A percentile compares a stretch with the other conserved stretches of the same genome.
Conservation (phyloP, 2,797 vertebrate genomes). For the Miichthys miiuy region DNA sequence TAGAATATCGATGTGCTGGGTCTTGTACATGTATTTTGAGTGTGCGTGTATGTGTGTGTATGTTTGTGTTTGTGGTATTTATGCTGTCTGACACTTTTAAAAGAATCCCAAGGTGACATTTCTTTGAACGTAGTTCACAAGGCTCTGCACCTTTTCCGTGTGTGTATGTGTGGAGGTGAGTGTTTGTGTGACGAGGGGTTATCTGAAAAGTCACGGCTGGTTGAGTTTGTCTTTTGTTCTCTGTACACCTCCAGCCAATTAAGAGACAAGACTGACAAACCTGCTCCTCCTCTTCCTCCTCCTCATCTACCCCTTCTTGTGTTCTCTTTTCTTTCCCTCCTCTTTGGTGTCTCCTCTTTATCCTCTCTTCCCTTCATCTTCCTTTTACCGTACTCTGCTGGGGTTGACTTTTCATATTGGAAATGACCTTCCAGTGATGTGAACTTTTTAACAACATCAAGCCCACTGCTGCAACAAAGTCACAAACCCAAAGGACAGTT, state of each 20-base stretch:
- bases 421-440: constrained; percentile 75
- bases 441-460: constrained; percentile 76
- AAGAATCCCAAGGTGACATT: constrained; percentile 80
- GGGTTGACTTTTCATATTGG: constrained; percentile 67
- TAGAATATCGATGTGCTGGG: constrained; percentile 36
- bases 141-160: constrained; percentile 34
- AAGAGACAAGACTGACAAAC: constrained; percentile 83
- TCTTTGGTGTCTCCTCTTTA: constrained; percentile 46
- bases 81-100: constrained; percentile 66
- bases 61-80: constrained; percentile 55
- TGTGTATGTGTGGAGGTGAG: constrained; percentile 15
- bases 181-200: constrained; percentile 58
- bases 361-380: constrained; percentile 32
- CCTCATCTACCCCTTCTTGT: constrained; percentile 38
- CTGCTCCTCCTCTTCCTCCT: constrained; percentile 61
- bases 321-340: constrained; percentile 47
- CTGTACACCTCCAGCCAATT: constrained; percentile 79
- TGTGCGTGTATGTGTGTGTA: background rate
- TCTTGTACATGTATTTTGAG: constrained; percentile 8
- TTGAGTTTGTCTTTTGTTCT: constrained; percentile 79
- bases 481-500: constrained; percentile 54
- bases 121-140: constrained; percentile 68
- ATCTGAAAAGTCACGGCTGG: constrained; percentile 79
- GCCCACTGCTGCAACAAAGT: constrained; percentile 57
- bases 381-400: constrained; percentile 47